Evolutionary conservation across 2,888 invertebrate genomes (phyloP).

Genomic region (Rotaria magnacalcarata): DNA sequence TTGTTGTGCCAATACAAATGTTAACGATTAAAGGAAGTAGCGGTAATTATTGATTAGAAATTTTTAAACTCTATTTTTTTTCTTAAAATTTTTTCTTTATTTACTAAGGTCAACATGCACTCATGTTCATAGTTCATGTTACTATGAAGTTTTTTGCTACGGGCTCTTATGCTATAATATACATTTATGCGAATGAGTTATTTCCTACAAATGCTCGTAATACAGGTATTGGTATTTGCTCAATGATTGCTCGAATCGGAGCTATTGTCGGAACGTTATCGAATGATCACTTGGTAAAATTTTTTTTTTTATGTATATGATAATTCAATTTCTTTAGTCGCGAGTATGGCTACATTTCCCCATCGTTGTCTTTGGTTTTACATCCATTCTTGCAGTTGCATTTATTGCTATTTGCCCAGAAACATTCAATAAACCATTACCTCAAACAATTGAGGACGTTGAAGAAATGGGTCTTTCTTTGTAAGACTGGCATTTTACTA

Average conservation of each 20-base stretch:
- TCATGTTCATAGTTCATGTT: neutral
- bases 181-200: constrained; percentile 43
- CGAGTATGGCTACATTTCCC: no score
- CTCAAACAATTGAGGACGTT: no score
- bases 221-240: constrained; percentile 41
- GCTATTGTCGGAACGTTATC: constrained; percentile 22
- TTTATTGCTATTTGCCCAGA: no score
- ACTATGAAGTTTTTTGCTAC: constrained; percentile 38
- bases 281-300: neutral
- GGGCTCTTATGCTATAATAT: constrained; percentile 40
- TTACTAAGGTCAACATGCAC: neutral
- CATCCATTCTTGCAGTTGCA: no score
- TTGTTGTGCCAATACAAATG: neutral
- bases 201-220: constrained; percentile 41
- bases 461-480: no score
- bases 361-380: no score
- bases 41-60: neutral
- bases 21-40: neutral
- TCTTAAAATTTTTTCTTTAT: neutral
- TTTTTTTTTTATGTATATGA: neutral
- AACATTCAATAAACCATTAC: no score
- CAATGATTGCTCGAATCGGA: constrained; percentile 41
- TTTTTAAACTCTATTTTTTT: neutral
- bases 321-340: no score
- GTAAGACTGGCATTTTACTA: no score